Evolutionary conservation across 2,797 vertebrate genomes (phyloP), one percentile per base, ranked within the genome.

Genomic region (Thalassophryne amazonica): DNA sequence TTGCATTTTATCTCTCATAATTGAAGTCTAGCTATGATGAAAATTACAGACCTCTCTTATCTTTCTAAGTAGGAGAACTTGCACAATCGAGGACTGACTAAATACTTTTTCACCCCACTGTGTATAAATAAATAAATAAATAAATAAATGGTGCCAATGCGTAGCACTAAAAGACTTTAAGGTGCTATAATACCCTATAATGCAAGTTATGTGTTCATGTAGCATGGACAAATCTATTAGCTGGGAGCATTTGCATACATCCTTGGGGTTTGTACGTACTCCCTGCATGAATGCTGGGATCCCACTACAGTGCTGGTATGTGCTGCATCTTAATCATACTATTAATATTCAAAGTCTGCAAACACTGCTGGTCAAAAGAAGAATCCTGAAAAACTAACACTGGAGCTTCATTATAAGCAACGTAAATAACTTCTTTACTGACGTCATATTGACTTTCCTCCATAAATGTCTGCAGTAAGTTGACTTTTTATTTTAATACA

Each of bases 291-390:
- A 65, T 32, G 48, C 73, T 60, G 29, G 43, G 46, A 56, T 72
- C 69, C 76, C 72, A 28, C 55, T 56, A 65, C 56, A 52, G 41
- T 19, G 27, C 23, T 20, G 30, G 6, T 69, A 65, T 48, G 76
- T 39, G 50, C 52, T 70, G 82, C 79, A 86, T 86, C 46, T 53
- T 68, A 86, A 85, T 77, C 39, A 36, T 30, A 23, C 22, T 46
- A 81, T 88, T 73, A 73, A 65, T 56, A 84, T 83, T 76, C 78
- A 79, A 33, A 36, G 49, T 66, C 55, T 65, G 77, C 58, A 48
- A 68, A 77, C 48, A 56, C 29, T 30, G 33, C 50, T 46, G 49
- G 35, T 58, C 51, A 52, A 20, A 39, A 49, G 13, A 22, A 13
- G 23, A 77, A 63, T 34, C 42, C 42, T 16, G 43, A 35, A 36